phyloP scores from a whole-genome alignment of 2,113 vertebrate species.

The Clupea harengus region DNA sequence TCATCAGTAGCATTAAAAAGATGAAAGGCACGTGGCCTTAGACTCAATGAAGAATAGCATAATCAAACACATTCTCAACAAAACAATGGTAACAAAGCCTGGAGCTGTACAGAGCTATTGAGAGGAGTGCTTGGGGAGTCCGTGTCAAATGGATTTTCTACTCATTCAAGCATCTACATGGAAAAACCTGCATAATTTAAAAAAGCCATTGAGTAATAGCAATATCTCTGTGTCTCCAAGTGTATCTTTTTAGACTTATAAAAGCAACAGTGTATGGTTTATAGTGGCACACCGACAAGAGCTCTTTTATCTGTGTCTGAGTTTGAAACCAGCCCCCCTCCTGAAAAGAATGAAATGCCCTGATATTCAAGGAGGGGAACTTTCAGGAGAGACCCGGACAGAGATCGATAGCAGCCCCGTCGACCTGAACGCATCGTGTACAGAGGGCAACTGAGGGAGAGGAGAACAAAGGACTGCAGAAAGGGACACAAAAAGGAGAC shows the following conservation, averaged over 20 bases:
- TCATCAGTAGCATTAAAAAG: neutral
- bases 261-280: neutral
- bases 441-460: neutral
- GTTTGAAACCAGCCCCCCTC: neutral
- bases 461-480: neutral
- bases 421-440: slow-evolving; percentile 16
- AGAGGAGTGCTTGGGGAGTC: neutral
- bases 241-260: neutral
- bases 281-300: neutral
- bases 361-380: neutral
- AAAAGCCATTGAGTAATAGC: neutral
- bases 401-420: slow-evolving; percentile 51
- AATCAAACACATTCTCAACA: neutral
- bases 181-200: neutral
- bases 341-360: neutral
- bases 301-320: neutral
- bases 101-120: neutral
- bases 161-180: neutral
- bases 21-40: neutral
- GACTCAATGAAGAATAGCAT: neutral
- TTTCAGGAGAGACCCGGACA: slow-evolving; percentile 38
- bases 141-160: neutral
- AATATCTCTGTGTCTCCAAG: neutral
- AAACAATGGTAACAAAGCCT: neutral
- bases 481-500: slow-evolving; percentile 21